Conservation (phyloP, 1,140 invertebrate genomes). For the Amphibalanus amphitrite region DNA sequence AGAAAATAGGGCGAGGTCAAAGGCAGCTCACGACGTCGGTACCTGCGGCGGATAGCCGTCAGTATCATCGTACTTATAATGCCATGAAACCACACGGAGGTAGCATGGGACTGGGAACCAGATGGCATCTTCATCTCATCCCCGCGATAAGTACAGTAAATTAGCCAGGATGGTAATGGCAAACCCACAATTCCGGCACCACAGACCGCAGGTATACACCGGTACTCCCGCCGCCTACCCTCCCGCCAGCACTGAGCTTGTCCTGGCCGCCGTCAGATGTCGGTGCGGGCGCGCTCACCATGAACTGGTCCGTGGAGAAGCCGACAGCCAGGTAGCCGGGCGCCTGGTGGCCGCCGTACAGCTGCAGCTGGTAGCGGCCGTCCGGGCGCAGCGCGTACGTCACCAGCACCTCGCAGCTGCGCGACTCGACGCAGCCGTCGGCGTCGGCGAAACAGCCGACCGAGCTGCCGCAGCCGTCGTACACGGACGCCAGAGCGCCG, state of each 20-base stretch:
- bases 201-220: too few species aligned
- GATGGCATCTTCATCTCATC: too few species aligned
- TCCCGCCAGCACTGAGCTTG: background rate
- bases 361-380: slow-evolving; percentile 24
- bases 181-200: too few species aligned
- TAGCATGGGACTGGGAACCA: too few species aligned
- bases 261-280: background rate
- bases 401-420: slow-evolving; percentile 44
- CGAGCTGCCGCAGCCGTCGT: slow-evolving; percentile 47
- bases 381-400: slow-evolving; percentile 29
- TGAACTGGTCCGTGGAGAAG: slow-evolving; percentile 47
- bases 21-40: too few species aligned
- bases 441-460: slow-evolving; percentile 68
- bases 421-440: slow-evolving; percentile 38
- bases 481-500: slow-evolving; percentile 31
- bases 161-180: too few species aligned
- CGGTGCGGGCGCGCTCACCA: slow-evolving; percentile 32
- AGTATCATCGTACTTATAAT: too few species aligned
- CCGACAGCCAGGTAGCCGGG: slow-evolving; percentile 54
- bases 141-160: too few species aligned
- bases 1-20: too few species aligned
- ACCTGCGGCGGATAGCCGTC: too few species aligned
- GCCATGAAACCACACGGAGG: too few species aligned
- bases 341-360: slow-evolving; percentile 12
- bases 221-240: too few species aligned